phyloP scores from a whole-genome alignment of 2,888 invertebrate genomes.

The Drosophila acutilabella region DNA sequence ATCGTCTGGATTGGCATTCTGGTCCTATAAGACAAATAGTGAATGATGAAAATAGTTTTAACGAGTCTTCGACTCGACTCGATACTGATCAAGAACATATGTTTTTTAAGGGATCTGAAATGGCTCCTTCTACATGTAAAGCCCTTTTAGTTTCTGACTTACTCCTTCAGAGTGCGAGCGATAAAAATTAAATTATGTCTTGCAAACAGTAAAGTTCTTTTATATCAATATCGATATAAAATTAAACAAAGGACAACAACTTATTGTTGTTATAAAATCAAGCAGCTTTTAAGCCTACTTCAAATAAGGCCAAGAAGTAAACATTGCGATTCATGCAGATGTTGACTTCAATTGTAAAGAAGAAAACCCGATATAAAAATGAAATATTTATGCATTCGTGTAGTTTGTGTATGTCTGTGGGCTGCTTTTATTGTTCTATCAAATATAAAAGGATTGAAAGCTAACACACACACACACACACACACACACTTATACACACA shows the following conservation, averaged over 20 bases:
- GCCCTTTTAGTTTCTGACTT: too few relatives aligned
- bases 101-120: too few relatives aligned
- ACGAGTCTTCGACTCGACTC: too few relatives aligned
- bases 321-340: conserved; percentile 49
- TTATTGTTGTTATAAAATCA: conserved; percentile 18
- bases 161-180: too few relatives aligned
- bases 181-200: too few relatives aligned
- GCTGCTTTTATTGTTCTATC: conserved; percentile 60
- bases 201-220: background rate
- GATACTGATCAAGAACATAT: too few relatives aligned
- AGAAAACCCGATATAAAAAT: conserved; percentile 72
- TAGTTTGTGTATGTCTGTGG: conserved; percentile 30
- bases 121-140: too few relatives aligned
- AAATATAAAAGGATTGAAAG: conserved; percentile 73
- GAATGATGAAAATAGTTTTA: too few relatives aligned
- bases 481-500: conserved; percentile 19
- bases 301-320: conserved; percentile 57
- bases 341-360: conserved; percentile 52
- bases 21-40: too few relatives aligned
- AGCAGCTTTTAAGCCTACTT: conserved; percentile 32
- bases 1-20: too few relatives aligned
- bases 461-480: conserved; percentile 32
- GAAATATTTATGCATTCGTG: conserved; percentile 67
- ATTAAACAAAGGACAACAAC: background rate
- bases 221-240: background rate